phyloP scores from a whole-genome alignment of 2,888 invertebrate species.

The Julus scandinavius region DNA sequence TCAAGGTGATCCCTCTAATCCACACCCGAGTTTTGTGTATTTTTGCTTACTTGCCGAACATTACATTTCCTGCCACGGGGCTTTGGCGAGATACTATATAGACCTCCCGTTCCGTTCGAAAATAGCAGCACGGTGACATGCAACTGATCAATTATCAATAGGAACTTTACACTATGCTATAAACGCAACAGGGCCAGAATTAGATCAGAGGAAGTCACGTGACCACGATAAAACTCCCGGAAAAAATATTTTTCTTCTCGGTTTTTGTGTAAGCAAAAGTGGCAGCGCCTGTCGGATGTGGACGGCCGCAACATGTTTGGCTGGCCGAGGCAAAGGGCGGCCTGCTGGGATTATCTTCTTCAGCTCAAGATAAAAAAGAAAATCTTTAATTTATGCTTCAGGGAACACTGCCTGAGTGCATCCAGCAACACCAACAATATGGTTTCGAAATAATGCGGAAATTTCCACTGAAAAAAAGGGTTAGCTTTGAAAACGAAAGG shows the following conservation, averaged over 20 bases:
- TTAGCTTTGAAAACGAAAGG: no score
- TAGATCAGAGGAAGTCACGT: conserved; percentile 30
- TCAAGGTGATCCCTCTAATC: not conserved
- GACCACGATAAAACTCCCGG: not conserved
- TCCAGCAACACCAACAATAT: no score
- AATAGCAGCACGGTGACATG: conserved; percentile 5
- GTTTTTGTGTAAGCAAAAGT: conserved; percentile 9
- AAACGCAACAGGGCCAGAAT: not conserved
- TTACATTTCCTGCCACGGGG: not conserved
- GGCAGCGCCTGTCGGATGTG: not conserved
- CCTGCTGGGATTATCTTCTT: not conserved
- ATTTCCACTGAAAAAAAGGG: no score
- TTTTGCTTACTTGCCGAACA: conserved; percentile 1
- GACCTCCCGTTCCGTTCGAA: not conserved
- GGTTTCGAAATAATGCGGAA: no score
- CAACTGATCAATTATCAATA: conserved; percentile 27
- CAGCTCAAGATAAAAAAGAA: no score
- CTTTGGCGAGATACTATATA: not conserved
- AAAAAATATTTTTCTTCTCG: not conserved
- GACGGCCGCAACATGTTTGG: not conserved
- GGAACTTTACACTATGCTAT: conserved; percentile 13
- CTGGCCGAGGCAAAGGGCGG: not conserved
- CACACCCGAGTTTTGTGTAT: not conserved
- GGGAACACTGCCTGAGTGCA: no score
- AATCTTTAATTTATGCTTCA: no score